A percentile compares a stretch with the other conserved stretches of the same genome.
Conservation (phyloP, 1,140 invertebrate species). For the Diabrotica undecimpunctata region DNA sequence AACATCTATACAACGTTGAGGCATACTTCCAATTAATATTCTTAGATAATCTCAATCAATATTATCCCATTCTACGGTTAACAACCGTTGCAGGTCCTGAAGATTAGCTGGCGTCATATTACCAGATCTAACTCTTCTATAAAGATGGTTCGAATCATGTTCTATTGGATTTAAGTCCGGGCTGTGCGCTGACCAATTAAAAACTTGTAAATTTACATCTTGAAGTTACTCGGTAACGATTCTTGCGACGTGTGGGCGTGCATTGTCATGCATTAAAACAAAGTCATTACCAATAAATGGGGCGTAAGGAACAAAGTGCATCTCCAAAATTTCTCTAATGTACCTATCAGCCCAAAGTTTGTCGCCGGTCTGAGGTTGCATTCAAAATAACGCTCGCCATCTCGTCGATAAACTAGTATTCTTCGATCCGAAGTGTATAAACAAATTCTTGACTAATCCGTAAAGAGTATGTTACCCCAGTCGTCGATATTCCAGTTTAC, state of each 20-base stretch:
- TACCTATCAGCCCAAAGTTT: not conserved
- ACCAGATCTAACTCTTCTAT: not conserved
- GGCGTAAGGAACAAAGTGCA: not conserved
- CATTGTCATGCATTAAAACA: no score
- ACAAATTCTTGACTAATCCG: no score
- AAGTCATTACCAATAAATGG: not conserved
- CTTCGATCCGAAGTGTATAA: not conserved
- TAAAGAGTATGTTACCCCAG: no score
- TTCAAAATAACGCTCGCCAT: not conserved
- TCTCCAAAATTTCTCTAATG: not conserved
- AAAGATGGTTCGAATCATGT: not conserved
- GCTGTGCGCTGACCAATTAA: not conserved
- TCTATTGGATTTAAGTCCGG: not conserved
- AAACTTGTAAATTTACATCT: not conserved
- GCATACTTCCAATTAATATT: not conserved
- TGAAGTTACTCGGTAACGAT: not conserved
- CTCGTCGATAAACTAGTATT: not conserved
- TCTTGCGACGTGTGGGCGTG: not conserved
- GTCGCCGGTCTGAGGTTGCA: not conserved
- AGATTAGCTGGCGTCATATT: not conserved
- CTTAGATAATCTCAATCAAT: not conserved
- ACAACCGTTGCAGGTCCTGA: not conserved
- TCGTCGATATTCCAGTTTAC: no score
- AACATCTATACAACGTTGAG: not conserved
- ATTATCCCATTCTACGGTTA: not conserved